Base-by-base conservation (phyloP, 2,888 invertebrate genomes). In the Nymphalis polychloros region DNA sequence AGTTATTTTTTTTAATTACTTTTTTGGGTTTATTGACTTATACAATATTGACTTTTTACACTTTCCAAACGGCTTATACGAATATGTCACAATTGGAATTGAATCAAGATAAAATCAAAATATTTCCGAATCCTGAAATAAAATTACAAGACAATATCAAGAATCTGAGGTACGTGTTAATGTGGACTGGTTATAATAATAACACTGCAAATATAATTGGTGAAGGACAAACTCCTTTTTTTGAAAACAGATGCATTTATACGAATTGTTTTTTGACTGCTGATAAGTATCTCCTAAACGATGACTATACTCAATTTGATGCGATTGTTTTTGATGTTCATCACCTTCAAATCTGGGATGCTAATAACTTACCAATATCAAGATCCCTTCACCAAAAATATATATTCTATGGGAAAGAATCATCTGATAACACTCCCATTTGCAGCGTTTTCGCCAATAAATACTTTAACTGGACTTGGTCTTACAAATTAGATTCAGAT, bases 401-500 rank as follows among this genome's bases (percentile, higher is more conserved):
- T 69, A 75, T 93, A 7, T 90, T 91, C 68, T 81, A 83, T 50
- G 84, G 86, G 13, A 84, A 81, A 74, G 72, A 78, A 50, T 77
- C 91, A 0, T 76, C 90, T 0, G 77, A 81, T 7, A 73, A 79
- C 2, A 67, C 76, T 48, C 88, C 89, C 0, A 74, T 89, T 31
- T 92, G 92, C 72, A 79, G 83, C 46, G 7, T 78, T 0, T 72
- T 72, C 10, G 77, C 82, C 1, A 85, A 92, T 52, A 75, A 81
- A 31, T 91, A 79, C 66, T 92, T 92, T 68, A 92, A 93, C 69
- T 91, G 89, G 87, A 92, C 92, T 0, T 92, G 92, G 90, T 83
- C 86, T 2, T 93, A 91, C 60, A 91, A 87, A 78, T 74, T 88
- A 1, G 78, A 82, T 72, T 89, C 92, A 0, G 90, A 93, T 70